These are phyloP conservation scores for Tipula confusa DNA, from an alignment of 2,888 invertebrate species.

Conservation along the genomic window DNA sequence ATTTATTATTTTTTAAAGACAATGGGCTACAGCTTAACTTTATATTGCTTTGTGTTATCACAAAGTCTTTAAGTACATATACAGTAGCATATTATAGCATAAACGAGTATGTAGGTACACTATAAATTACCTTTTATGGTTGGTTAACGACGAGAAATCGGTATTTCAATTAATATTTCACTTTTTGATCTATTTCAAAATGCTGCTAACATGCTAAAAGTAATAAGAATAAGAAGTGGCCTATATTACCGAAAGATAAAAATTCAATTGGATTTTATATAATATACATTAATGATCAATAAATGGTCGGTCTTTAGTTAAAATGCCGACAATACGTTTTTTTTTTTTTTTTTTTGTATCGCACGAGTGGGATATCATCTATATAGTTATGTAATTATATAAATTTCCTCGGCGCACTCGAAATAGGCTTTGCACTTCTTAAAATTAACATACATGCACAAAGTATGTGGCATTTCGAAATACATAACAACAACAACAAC, in stretches of 20 bases:
- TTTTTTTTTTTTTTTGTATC: background rate
- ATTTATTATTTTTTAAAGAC: background rate
- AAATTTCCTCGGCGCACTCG: background rate
- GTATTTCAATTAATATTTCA: conserved; percentile 6
- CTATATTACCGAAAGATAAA: background rate
- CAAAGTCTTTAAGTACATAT: background rate
- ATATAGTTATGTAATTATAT: background rate
- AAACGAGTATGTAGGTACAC: background rate
- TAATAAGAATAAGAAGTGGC: background rate
- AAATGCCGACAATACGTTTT: background rate
- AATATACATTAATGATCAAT: background rate
- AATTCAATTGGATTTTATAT: background rate
- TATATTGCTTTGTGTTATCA: background rate
- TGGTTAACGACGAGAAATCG: conserved; percentile 12
- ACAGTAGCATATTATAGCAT: background rate
- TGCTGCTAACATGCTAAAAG: background rate
- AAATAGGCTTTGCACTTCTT: background rate
- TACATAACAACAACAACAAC: background rate
- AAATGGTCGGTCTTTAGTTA: background rate
- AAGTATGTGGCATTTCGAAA: background rate
- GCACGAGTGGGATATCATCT: background rate
- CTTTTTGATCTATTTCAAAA: background rate
- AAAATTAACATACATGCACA: background rate
- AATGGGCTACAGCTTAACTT: background rate
- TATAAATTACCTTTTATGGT: conserved; percentile 20